A percentile compares a stretch with the other conserved stretches of the same genome.
phyloP scores from a whole-genome alignment of 2,113 vertebrate species.

The Vulpes lagopus region DNA sequence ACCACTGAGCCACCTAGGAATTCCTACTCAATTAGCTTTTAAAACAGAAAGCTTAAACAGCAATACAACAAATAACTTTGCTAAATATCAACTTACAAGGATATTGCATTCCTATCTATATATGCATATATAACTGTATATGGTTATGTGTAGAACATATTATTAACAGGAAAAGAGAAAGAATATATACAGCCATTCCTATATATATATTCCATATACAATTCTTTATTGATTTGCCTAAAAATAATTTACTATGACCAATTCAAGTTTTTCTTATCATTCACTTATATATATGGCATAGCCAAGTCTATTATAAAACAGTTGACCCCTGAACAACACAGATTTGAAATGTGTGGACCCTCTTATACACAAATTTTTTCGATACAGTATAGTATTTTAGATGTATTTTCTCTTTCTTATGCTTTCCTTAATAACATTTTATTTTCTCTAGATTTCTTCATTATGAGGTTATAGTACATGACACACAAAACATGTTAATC shows the following conservation, averaged over 20 bases:
- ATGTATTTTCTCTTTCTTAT: background rate
- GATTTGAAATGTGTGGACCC: background rate
- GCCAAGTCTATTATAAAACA: background rate
- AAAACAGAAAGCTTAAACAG: constrained; percentile 47
- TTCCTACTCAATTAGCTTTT: background rate
- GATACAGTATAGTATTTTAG: background rate
- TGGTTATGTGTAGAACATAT: background rate
- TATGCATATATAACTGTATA: background rate
- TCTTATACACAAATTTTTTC: background rate
- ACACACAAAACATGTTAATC: background rate
- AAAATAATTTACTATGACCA: background rate
- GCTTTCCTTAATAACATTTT: background rate
- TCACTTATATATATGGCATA: background rate
- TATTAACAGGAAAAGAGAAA: constrained; percentile 1
- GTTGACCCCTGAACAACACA: background rate
- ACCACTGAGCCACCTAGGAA: no score
- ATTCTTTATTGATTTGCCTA: background rate
- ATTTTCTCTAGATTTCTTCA: background rate
- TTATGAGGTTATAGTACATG: background rate
- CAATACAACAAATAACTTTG: background rate
- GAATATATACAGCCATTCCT: background rate
- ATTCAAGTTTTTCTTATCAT: background rate
- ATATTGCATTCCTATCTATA: constrained; percentile 7
- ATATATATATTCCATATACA: background rate
- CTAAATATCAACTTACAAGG: background rate